Evolutionary conservation across 2,797 vertebrate genomes (phyloP), one percentile per base, ranked within the genome.

Genomic region (Gastrophryne carolinensis): DNA sequence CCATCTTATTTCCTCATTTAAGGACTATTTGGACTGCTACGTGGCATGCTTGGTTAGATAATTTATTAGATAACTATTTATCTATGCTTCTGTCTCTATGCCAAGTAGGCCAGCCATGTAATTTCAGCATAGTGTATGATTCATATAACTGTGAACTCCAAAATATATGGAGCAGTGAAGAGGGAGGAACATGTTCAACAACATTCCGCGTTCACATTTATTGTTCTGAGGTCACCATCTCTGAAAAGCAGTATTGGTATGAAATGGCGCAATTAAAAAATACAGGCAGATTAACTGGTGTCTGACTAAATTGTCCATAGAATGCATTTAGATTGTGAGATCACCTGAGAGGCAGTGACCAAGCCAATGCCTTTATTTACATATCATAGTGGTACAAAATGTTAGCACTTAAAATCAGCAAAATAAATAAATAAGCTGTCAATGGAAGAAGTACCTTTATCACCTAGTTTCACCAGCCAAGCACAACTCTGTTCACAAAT

Each of bases 71-170:
- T 58, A 39, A 75, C 52, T 75, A 32, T 8, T n/a, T 35, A 39
- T 24, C 19, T 52, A 44, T 61, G 44, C 17, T 19, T 41, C 21
- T 53, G 64, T 17, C 39, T 24, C 8, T 21, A 9, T 54, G 73
- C 73, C 73, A 76, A 76, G 65, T 76, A 76, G 73, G 44, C 3
- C 65, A 76, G 10, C 57, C 73, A 47, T 68, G 47, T 63, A 17
- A 62, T 53, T 34, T 56, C 30, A 23, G 34, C 13, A 24, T 30
- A 17, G 69, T 34, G 26, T 12, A 52, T 76, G 65, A 76, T n/a
- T 76, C 73, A 69, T 54, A 2, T 41, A 13, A 41, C 44, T 53
- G 5, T 23, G 29, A 68, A 61, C 61, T 64, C 56, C 56, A 61
- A 72, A 44, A 68, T 17, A 50, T 30, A 32, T 13, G 24, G 26